Evolutionary conservation across 2,888 invertebrate species (phyloP), one percentile per base, ranked within the genome.

Genomic region (Caenorhabditis macrosperma): DNA sequence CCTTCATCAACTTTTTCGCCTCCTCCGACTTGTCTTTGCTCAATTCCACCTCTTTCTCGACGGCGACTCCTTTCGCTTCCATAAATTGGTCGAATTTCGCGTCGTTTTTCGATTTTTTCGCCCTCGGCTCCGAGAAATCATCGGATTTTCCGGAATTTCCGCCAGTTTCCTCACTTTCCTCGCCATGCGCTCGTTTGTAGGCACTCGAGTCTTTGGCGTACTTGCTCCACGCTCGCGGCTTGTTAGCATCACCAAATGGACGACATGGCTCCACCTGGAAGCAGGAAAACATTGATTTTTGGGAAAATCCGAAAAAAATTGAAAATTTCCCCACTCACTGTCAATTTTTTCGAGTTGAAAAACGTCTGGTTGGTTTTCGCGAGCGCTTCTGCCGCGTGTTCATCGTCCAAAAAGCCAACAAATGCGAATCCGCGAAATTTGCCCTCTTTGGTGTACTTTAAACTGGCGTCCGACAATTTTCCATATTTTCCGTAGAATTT

Each of bases 371-470:
- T 93, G 85, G 96, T 95, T 90, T 94, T 94, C 20, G 94, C 92
- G 35, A 94, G 92, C 0, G 97, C 97, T 35, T 92, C 93, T 57
- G 93, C 90, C 0, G 96, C 97, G 89, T 95, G 94, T 57, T 94
- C 93, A 80, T 94, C 94, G 24, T 93, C 94, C 90, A 95, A 94
- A 91, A 94, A 98, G 7, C 98, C 98, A 86, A 99, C 92, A 90
- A 98, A 98, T 4, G 94, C 96, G 92, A 98, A 98, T 88, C 95
- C 94, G 76, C 98, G 93, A 91, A 98, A 98, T 90, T 94, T 94
- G 9, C 97, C 97, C 30, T 85, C 85, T 66, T 94, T 93, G 0
- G 95, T 96, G 89, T 95, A 97, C 91, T 97, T 98, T 7, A 98
- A 91, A 88, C 96, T 95, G 7, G 97, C 93, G 92, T 99, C 98